Evolutionary conservation across 1,140 invertebrate genomes (phyloP).

Genomic region (Zaprionus davidi): DNA sequence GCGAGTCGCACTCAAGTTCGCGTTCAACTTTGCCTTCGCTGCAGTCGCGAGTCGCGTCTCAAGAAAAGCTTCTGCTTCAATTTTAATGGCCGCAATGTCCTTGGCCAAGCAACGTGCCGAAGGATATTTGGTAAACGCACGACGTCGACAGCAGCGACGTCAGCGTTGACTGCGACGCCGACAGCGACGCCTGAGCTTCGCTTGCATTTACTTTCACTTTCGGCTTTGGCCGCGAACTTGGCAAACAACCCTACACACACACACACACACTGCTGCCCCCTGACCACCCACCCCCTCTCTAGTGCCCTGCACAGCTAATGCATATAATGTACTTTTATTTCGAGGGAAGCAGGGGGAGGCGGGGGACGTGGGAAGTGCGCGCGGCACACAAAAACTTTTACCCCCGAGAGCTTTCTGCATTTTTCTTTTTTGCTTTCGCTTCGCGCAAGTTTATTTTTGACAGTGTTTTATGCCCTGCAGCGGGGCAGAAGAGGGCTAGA

Average conservation of each 20-base stretch:
- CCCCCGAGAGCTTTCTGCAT: slow-evolving; percentile 80
- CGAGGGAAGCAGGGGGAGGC: background rate
- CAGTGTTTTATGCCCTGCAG: slow-evolving; percentile 77
- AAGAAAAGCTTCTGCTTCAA: slow-evolving; percentile 66
- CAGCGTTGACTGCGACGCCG: slow-evolving; percentile 20
- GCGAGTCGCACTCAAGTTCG: slow-evolving; percentile 24
- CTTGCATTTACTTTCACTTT: slow-evolving; percentile 81
- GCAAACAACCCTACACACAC: slow-evolving; percentile 61
- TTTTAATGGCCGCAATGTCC: slow-evolving; percentile 84
- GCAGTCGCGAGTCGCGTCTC: slow-evolving; percentile 56
- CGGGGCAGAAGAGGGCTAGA: slow-evolving; percentile 37
- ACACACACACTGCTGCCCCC: background rate
- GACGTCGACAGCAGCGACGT: slow-evolving; percentile 19
- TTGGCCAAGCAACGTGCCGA: slow-evolving; percentile 67
- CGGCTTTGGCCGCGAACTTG: slow-evolving; percentile 49
- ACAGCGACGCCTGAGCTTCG: slow-evolving; percentile 18
- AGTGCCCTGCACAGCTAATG: slow-evolving; percentile 42
- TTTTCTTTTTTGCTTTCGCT: slow-evolving; percentile 45
- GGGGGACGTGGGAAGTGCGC: background rate
- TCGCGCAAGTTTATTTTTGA: slow-evolving; percentile 76
- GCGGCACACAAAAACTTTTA: slow-evolving; percentile 64
- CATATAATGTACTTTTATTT: slow-evolving; percentile 77
- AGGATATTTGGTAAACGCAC: slow-evolving; percentile 58
- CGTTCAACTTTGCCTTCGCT: background rate
- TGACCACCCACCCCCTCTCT: background rate